phyloP scores from a whole-genome alignment of 2,888 invertebrate genomes.

The Oscheius sp. region DNA sequence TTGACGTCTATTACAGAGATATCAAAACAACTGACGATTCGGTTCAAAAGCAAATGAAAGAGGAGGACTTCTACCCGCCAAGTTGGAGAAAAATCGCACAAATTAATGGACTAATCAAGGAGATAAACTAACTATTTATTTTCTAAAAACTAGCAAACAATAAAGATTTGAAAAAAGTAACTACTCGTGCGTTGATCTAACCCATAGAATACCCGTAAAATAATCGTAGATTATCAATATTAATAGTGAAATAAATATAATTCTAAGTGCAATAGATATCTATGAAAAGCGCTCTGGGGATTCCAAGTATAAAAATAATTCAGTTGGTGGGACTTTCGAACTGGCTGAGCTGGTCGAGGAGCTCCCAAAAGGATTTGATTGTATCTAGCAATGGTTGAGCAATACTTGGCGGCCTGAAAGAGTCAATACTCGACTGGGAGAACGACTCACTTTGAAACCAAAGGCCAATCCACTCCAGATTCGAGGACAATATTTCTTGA shows the following conservation, averaged over 20 bases:
- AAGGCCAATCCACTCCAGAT: background rate
- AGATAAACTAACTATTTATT: too few relatives aligned
- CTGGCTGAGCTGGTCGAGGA: background rate
- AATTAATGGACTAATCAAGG: background rate
- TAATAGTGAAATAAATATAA: too few relatives aligned
- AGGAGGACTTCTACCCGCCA: conserved; percentile 21
- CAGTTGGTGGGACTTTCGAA: too few relatives aligned
- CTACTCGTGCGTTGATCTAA: too few relatives aligned
- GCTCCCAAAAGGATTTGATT: conserved; percentile 1
- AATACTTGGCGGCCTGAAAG: background rate
- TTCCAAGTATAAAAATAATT: too few relatives aligned
- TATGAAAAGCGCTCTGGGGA: too few relatives aligned
- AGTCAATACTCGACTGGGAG: background rate
- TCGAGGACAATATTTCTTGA: conserved; percentile 3
- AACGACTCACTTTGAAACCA: background rate
- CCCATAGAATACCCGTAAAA: too few relatives aligned
- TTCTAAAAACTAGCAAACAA: too few relatives aligned
- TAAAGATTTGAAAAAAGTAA: too few relatives aligned
- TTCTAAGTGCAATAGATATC: too few relatives aligned
- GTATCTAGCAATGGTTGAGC: background rate
- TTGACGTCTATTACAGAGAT: conserved; percentile 28
- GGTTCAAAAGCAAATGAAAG: conserved; percentile 23
- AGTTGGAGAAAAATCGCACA: conserved; percentile 17
- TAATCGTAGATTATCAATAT: too few relatives aligned
- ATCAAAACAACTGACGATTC: conserved; percentile 26